Conservation (phyloP, 2,888 invertebrate species). For the Dicyrtomina minuta region DNA sequence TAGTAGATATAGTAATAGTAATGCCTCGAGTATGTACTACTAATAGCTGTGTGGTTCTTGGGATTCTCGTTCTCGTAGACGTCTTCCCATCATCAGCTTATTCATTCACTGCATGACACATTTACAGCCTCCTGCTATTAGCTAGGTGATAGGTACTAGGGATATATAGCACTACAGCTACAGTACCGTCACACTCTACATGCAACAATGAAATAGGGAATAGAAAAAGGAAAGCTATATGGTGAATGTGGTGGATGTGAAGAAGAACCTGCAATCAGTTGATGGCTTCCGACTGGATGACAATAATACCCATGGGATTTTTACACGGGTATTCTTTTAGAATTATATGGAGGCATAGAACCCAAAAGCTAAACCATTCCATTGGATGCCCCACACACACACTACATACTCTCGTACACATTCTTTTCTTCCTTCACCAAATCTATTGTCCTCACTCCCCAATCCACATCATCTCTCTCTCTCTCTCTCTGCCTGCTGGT, state of each 20-base stretch:
- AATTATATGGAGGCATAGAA: slow-evolving; percentile 15
- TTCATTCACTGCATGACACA: too few species aligned
- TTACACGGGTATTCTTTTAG: slow-evolving; percentile 44
- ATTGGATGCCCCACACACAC: slow-evolving; percentile 1
- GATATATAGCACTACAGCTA: too few species aligned
- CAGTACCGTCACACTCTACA: too few species aligned
- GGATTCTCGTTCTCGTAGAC: too few species aligned
- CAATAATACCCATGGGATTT: slow-evolving; percentile 31
- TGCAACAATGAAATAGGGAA: slow-evolving; percentile 6
- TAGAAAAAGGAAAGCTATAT: too few species aligned
- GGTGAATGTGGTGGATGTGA: too few species aligned
- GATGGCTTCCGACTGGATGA: slow-evolving; percentile 14
- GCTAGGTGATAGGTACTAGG: too few species aligned
- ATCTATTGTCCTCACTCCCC: slow-evolving; percentile 25
- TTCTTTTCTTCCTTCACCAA: slow-evolving; percentile 20
- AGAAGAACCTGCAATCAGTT: slow-evolving; percentile 35
- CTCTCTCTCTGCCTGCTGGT: not conserved
- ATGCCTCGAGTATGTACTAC: not conserved
- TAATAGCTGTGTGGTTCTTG: not conserved
- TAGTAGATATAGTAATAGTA: slow-evolving; percentile 25
- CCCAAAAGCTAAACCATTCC: not conserved
- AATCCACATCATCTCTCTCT: slow-evolving; percentile 11
- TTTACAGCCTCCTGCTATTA: too few species aligned
- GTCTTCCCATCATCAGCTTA: too few species aligned
- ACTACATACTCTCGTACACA: not conserved